phyloP scores from a whole-genome alignment of 1,140 invertebrate species.

The Diplogasteroides magnus region DNA sequence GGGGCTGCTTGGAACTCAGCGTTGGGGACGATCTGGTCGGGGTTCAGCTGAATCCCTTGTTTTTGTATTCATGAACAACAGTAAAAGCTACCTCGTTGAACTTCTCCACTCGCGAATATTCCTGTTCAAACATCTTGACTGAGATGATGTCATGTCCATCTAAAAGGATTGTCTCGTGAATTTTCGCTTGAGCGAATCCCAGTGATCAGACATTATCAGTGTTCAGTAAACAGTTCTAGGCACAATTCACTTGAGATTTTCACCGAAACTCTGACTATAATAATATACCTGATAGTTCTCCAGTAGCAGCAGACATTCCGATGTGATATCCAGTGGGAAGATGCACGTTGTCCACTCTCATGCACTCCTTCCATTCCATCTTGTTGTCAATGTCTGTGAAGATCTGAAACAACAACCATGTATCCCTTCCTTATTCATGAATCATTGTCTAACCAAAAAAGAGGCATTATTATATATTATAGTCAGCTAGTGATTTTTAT shows the following conservation, averaged over 20 bases:
- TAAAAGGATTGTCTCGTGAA: conserved; percentile 30
- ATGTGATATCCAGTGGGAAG: conserved; percentile 92
- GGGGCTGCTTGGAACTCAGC: conserved; percentile 49
- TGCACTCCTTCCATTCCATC: conserved; percentile 86
- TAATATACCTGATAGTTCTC: conserved; percentile 76
- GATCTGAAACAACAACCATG: conserved; percentile 38
- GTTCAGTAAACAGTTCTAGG: too few relatives aligned
- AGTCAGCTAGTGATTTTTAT: too few relatives aligned
- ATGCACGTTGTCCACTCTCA: conserved; percentile 78
- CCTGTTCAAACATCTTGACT: conserved; percentile 60
- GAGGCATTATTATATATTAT: background rate
- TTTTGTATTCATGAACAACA: too few relatives aligned
- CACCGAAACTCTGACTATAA: conserved; percentile 18
- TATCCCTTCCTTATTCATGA: conserved; percentile 10
- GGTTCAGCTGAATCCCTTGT: conserved; percentile 35
- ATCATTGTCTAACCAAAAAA: conserved; percentile 75
- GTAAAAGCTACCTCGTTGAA: conserved; percentile 34
- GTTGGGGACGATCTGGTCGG: conserved; percentile 38
- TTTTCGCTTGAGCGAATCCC: too few relatives aligned
- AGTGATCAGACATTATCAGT: too few relatives aligned
- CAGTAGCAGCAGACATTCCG: conserved; percentile 88
- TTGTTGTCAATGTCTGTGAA: conserved; percentile 68
- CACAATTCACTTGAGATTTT: too few relatives aligned
- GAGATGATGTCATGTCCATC: conserved; percentile 94
- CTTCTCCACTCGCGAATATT: conserved; percentile 50